Percentiles rank a stretch among this genome's conserved stretches.
Conservation (phyloP, 1,140 invertebrate species). For the Daktulosphaira vitifoliae region DNA sequence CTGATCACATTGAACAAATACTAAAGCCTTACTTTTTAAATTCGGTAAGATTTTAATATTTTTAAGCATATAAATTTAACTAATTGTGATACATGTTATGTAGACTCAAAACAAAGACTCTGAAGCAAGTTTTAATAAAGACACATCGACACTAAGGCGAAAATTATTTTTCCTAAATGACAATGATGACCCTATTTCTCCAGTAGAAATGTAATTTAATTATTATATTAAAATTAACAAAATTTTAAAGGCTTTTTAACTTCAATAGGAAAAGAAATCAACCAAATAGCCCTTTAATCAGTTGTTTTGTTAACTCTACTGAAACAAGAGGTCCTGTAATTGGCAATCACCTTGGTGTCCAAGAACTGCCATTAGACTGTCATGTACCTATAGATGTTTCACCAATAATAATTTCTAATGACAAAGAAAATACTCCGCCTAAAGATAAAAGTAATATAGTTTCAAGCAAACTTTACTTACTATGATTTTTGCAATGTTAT, state of each 20-base stretch:
- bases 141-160: conserved; percentile 3
- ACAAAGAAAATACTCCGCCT: conserved; percentile 14
- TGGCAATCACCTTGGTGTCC: conserved; percentile 17
- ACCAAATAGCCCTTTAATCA: background rate
- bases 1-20: conserved; percentile 35
- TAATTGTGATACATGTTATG: too few species aligned
- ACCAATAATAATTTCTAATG: background rate
- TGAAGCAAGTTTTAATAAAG: conserved; percentile 15
- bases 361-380: conserved; percentile 13
- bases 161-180: conserved; percentile 28
- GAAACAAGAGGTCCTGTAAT: conserved; percentile 17
- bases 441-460: conserved; percentile 8
- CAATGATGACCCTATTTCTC: conserved; percentile 30
- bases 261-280: too few species aligned
- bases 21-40: conserved; percentile 34
- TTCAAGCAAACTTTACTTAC: too few species aligned
- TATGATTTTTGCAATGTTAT: too few species aligned
- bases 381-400: conserved; percentile 19
- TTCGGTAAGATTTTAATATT: conserved; percentile 6
- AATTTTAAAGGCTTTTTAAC: too few species aligned
- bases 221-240: background rate
- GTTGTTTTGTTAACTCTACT: background rate
- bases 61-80: too few species aligned
- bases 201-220: conserved; percentile 21
- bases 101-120: conserved; percentile 11